These are phyloP conservation scores for Fukomys damarensis DNA, from an alignment of 2,113 vertebrate species.

Conservation along the genomic window DNA sequence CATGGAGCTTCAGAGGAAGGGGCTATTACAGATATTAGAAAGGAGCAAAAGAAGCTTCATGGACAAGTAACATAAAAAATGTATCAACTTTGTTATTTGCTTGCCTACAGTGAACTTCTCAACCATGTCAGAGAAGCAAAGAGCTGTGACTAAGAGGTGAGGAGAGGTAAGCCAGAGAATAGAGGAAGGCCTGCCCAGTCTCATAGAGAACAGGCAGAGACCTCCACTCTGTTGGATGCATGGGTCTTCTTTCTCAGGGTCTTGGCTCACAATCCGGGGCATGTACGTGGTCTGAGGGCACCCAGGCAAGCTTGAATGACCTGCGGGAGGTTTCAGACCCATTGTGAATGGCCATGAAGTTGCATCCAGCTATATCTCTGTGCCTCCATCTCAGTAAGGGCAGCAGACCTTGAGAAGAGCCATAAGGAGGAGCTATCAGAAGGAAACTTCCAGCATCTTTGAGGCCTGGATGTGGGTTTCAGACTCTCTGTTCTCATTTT, in stretches of 20 bases:
- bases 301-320: neutral
- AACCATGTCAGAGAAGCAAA: neutral
- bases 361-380: neutral
- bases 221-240: no score
- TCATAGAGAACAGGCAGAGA: neutral
- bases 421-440: neutral
- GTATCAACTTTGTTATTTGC: neutral
- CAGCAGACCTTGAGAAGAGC: neutral
- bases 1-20: neutral
- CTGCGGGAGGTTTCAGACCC: neutral
- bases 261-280: neutral
- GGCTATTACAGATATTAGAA: neutral
- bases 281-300: neutral
- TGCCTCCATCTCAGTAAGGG: neutral
- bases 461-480: neutral
- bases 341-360: neutral
- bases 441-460: neutral
- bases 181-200: neutral
- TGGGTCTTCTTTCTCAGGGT: neutral
- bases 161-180: neutral
- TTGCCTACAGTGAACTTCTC: neutral
- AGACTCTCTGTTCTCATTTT: neutral
- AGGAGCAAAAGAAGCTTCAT: neutral
- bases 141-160: neutral
- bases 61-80: neutral